phyloP scores from a whole-genome alignment of 2,888 invertebrate species.

The Chironomus riparius region DNA sequence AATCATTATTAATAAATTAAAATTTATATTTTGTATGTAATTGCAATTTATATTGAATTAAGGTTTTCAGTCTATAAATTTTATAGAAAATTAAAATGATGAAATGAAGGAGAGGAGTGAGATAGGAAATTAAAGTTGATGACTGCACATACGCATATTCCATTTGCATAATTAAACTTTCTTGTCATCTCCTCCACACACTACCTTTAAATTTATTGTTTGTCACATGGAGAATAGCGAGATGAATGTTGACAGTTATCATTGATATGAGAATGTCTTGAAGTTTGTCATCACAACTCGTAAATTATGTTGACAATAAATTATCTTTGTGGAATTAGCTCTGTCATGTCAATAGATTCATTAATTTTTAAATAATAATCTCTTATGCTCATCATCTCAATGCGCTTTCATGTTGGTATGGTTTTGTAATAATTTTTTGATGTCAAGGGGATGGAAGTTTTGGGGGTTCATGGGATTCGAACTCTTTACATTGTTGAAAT shows the following conservation, averaged over 20 bases:
- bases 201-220: neutral
- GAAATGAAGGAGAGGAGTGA: neutral
- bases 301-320: constrained; percentile 6
- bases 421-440: no score
- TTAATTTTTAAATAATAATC: neutral
- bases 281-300: neutral
- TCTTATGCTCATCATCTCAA: no score
- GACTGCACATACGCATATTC: neutral
- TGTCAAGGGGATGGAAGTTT: no score
- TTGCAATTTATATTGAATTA: neutral
- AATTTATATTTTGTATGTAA: constrained; percentile 1
- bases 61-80: neutral
- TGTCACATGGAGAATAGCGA: neutral
- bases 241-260: constrained; percentile 4
- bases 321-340: neutral
- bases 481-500: no score
- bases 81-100: constrained; percentile 6
- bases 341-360: neutral
- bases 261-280: neutral
- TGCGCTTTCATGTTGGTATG: no score
- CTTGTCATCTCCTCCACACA: neutral
- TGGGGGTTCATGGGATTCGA: no score
- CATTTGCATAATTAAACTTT: constrained; percentile 20
- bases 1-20: constrained; percentile 15
- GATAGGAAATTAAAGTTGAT: neutral